Conservation (phyloP, 2,113 vertebrate species). For the Camelus bactrianus region DNA sequence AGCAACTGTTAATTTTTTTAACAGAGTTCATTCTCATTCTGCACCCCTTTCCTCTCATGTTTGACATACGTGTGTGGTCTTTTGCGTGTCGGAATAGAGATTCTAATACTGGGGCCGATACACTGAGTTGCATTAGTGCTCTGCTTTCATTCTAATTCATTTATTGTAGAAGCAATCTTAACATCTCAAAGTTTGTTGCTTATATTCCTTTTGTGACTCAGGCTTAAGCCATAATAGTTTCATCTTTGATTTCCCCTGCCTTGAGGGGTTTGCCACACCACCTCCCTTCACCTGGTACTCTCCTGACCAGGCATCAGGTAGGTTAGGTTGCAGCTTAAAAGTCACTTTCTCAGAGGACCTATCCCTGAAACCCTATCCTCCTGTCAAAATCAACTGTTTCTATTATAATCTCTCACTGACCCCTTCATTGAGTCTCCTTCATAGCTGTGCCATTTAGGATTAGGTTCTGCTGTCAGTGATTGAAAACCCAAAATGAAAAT, state of each 20-base stretch:
- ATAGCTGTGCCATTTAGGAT: neutral
- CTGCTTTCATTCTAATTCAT: conserved; percentile 48
- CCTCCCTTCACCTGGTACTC: neutral
- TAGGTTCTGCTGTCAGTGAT: conserved; percentile 19
- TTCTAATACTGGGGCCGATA: conserved; percentile 57
- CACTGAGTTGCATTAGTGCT: conserved; percentile 66
- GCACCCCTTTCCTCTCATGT: neutral
- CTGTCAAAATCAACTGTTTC: conserved; percentile 1
- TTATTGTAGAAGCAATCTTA: conserved; percentile 52
- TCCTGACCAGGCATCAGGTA: neutral
- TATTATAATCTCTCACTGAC: conserved; percentile 34
- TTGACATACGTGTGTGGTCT: conserved; percentile 64
- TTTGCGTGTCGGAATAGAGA: conserved; percentile 55
- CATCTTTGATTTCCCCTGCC: neutral
- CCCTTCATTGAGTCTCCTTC: conserved; percentile 23
- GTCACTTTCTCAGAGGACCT: neutral
- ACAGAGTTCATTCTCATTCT: neutral
- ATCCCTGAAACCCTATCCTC: neutral
- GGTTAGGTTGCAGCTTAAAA: neutral
- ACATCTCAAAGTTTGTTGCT: conserved; percentile 30
- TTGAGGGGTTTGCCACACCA: neutral
- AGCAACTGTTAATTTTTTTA: conserved; percentile 49
- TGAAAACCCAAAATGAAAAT: conserved; percentile 53
- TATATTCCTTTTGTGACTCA: conserved; percentile 65
- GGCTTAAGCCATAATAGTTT: neutral